Percentiles rank a stretch among this genome's conserved stretches.
Evolutionary conservation across 2,113 vertebrate genomes (phyloP).

Genomic region (Ailuropoda melanoleuca): DNA sequence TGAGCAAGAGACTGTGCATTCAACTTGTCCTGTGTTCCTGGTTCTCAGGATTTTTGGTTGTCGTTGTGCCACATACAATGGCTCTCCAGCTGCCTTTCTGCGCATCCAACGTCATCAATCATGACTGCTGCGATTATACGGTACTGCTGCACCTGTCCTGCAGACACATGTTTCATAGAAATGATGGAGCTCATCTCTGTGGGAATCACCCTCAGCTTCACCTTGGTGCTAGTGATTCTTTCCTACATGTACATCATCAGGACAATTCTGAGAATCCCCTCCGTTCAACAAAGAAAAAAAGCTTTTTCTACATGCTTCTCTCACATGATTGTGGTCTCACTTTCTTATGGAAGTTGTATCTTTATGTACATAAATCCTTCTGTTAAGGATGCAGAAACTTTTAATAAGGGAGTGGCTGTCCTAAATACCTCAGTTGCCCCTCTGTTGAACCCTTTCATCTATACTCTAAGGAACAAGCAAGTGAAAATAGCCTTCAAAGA

Average conservation of each 20-base stretch:
- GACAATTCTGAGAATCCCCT: slow-evolving; percentile 46
- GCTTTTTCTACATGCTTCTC: slow-evolving; percentile 71
- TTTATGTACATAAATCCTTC: slow-evolving; percentile 77
- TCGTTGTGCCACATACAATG: slow-evolving; percentile 43
- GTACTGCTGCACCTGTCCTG: slow-evolving; percentile 63
- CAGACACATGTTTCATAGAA: slow-evolving; percentile 59
- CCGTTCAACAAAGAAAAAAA: slow-evolving; percentile 46
- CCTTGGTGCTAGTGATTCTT: slow-evolving; percentile 45
- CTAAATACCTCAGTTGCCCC: slow-evolving; percentile 74
- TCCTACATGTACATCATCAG: slow-evolving; percentile 64
- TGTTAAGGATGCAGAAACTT: slow-evolving; percentile 34
- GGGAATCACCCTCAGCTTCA: slow-evolving; percentile 50
- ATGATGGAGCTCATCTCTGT: slow-evolving; percentile 46
- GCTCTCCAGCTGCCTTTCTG: slow-evolving; percentile 69
- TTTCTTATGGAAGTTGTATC: slow-evolving; percentile 78
- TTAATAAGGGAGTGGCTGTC: slow-evolving; percentile 71
- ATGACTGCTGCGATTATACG: slow-evolving; percentile 66
- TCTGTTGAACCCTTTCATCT: slow-evolving; percentile 72
- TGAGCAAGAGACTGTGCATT: slow-evolving; percentile 47
- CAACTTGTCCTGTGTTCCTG: slow-evolving; percentile 51
- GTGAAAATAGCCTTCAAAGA: slow-evolving; percentile 67
- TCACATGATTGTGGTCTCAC: slow-evolving; percentile 71
- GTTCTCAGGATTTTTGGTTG: slow-evolving; percentile 64
- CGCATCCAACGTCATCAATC: slow-evolving; percentile 63
- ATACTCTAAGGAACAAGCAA: slow-evolving; percentile 73